phyloP scores from a whole-genome alignment of 2,113 vertebrate genomes.

The Sterna hirundo region DNA sequence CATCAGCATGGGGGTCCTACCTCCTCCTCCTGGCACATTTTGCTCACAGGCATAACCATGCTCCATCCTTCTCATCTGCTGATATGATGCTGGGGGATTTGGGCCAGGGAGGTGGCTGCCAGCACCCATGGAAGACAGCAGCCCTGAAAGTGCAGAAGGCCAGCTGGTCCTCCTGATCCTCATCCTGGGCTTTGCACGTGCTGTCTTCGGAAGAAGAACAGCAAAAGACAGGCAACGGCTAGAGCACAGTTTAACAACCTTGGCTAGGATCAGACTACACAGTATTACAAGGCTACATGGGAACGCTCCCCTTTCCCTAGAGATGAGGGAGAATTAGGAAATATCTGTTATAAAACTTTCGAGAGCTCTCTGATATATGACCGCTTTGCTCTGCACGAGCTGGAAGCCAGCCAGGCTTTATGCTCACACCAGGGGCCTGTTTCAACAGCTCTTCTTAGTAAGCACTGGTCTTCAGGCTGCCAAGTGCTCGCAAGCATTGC shows the following conservation, averaged over 20 bases:
- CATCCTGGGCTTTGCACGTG: not conserved
- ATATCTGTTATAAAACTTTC: conserved; percentile 59
- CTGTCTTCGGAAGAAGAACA: not conserved
- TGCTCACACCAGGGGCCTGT: conserved; percentile 48
- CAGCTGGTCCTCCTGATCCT: not conserved
- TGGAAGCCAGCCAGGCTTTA: conserved; percentile 55
- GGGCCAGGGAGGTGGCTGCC: not conserved
- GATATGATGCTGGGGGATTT: not conserved
- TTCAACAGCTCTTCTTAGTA: conserved; percentile 59
- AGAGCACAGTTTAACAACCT: not conserved
- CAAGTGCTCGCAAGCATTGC: conserved; percentile 32
- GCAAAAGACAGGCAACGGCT: not conserved
- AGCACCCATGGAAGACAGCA: not conserved
- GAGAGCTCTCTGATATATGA: conserved; percentile 53
- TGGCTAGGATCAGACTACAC: not conserved
- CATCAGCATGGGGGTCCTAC: not conserved
- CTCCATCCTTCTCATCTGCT: not conserved
- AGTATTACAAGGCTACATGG: not conserved
- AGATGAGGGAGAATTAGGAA: conserved; percentile 46
- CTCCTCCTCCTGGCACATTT: not conserved
- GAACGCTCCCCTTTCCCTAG: conserved; percentile 12
- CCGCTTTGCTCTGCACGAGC: conserved; percentile 2
- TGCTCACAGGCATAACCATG: not conserved
- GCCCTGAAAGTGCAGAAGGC: not conserved
- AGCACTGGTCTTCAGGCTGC: conserved; percentile 32